Evolutionary conservation across 1,140 invertebrate species (phyloP), one percentile per base, ranked within the genome.

Genomic region (Drosophila rhopaloa): DNA sequence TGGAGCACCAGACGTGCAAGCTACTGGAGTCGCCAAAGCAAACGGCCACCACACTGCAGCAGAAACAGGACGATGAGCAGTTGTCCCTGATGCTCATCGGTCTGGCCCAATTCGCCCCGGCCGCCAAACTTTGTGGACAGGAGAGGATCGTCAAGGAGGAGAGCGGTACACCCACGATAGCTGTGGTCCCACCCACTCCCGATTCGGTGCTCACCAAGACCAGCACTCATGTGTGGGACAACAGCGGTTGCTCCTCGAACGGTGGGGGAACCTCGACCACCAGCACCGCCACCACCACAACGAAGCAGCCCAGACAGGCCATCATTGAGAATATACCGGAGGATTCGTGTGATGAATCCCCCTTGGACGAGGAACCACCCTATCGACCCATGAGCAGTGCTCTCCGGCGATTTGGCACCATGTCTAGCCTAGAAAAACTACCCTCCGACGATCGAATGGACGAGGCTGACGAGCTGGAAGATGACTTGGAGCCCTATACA

Each of bases 101-200:
- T 11, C 81, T 95, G 54, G 94, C 94, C n/a, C 94, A 94, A 47
- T 94, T 94, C 9, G 95, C 94, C 75, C 94, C 94, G 77, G 94
- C 93, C 72, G 94, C 94, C 71, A 94, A 93, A 92, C 92, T 94
- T 71, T 94, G 94, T 92, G 94, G 94, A 92, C 56, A 58, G 29
- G 24, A 32, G 14, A 53, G 53, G 5, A 5, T 29, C 3, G 5
- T 11, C 29, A 47, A 24, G 41, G 58, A 53, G 38, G 32, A 8
- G 46, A 55, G 11, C 13, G 63, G 61, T 2, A 92, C 95, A 47
- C 95, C 95, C 16, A 95, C 95, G 90, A 96, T 96, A 81, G 94
- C 96, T 13, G 95, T 97, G 29, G 93, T 96, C 19, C 96, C 96
- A 50, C 95, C 96, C 11, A 96, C 96, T 4, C 96, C 96, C 1